A percentile compares a stretch with the other conserved stretches of the same genome.
Evolutionary conservation across 2,888 invertebrate species (phyloP).

Genomic region (Caenorhabditis sulstoni): DNA sequence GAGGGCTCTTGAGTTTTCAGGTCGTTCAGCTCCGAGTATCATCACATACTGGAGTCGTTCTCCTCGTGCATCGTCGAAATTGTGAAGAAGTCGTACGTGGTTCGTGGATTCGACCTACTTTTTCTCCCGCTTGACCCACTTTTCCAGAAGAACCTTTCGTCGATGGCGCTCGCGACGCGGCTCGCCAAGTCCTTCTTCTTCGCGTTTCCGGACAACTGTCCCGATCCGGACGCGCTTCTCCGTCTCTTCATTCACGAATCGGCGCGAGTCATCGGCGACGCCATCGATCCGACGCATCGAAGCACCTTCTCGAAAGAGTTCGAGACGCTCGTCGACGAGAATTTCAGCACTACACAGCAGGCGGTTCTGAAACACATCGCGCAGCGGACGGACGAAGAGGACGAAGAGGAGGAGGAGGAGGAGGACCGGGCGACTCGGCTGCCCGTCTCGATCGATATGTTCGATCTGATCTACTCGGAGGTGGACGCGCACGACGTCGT

Average conservation of each 20-base stretch:
- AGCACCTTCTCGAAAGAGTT: constrained; percentile 36
- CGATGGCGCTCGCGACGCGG: constrained; percentile 58
- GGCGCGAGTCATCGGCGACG: constrained; percentile 67
- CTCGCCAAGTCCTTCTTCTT: constrained; percentile 68
- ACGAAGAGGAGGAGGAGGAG: constrained; percentile 40
- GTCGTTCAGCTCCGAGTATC: constrained; percentile 75
- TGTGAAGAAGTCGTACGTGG: constrained; percentile 60
- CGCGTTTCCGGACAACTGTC: constrained; percentile 75
- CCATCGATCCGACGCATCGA: constrained; percentile 53
- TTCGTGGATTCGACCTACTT: too few species aligned
- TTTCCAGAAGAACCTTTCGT: constrained; percentile 52
- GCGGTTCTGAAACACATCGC: constrained; percentile 42
- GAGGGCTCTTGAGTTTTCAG: constrained; percentile 50
- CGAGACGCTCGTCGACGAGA: constrained; percentile 36
- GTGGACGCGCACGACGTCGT: constrained; percentile 72
- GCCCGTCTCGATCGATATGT: constrained; percentile 42
- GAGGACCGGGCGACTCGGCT: constrained; percentile 12
- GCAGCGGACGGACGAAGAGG: constrained; percentile 27
- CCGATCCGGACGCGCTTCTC: constrained; percentile 72
- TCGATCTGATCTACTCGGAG: constrained; percentile 73
- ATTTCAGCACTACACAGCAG: constrained; percentile 46
- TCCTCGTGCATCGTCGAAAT: constrained; percentile 67
- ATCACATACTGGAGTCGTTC: constrained; percentile 66
- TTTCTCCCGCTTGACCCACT: too few species aligned
- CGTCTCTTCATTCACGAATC: constrained; percentile 74